These are phyloP conservation scores for Pristionchus japonicus DNA, from an alignment of 2,888 invertebrate genomes.

Conservation along the genomic window DNA sequence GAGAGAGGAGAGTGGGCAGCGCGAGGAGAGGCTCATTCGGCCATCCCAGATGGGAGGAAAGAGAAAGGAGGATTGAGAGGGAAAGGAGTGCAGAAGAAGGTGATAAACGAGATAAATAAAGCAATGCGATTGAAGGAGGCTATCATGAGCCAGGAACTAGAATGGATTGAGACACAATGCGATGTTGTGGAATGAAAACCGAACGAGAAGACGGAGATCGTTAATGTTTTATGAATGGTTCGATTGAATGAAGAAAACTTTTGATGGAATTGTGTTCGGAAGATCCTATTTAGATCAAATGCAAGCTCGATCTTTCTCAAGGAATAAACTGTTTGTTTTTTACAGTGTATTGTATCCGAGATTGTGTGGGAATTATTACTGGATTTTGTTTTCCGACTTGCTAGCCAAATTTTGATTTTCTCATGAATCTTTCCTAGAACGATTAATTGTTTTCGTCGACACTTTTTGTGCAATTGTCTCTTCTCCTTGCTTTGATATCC, in stretches of 20 bases:
- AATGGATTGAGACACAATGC: not conserved
- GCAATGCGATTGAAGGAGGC: constrained; percentile 7
- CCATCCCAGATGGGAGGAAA: constrained; percentile 5
- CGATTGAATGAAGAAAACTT: not conserved
- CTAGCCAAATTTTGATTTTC: too few relatives aligned
- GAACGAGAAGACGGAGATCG: not conserved
- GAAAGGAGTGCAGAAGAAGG: constrained; percentile 25
- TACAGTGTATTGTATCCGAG: too few relatives aligned
- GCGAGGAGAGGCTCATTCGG: not conserved
- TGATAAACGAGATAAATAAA: constrained; percentile 43
- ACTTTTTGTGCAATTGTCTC: not conserved
- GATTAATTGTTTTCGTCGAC: not conserved
- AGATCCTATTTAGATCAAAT: not conserved
- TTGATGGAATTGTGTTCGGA: not conserved
- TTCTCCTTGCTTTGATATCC: constrained; percentile 4
- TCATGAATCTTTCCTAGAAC: not conserved
- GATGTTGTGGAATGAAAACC: not conserved
- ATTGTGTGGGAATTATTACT: not conserved
- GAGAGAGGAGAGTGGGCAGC: not conserved
- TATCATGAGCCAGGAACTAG: constrained; percentile 32
- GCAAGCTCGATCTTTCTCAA: not conserved
- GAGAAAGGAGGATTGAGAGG: not conserved
- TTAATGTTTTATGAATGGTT: not conserved
- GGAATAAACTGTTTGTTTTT: not conserved
- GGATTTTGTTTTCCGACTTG: too few relatives aligned